Percentiles rank a stretch among this genome's conserved stretches.
phyloP scores from a whole-genome alignment of 2,888 invertebrate species.

The Parnassius smintheus region DNA sequence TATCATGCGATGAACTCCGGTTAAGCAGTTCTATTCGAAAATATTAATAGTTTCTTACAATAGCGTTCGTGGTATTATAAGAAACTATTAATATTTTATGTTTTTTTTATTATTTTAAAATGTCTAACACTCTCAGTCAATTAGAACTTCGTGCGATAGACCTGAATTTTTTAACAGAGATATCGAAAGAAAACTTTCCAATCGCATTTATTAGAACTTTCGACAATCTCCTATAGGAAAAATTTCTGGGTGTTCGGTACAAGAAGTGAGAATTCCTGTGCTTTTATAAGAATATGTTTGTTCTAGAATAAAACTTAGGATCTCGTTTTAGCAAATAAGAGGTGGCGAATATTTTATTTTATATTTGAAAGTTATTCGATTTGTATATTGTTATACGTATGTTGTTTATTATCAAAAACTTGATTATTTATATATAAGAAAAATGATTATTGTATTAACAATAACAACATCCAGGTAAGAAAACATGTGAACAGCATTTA shows the following conservation, averaged over 20 bases:
- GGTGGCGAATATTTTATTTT: constrained; percentile 6
- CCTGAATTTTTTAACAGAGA: constrained; percentile 56
- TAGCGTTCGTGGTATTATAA: no score
- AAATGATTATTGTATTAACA: no score
- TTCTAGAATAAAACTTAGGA: constrained; percentile 13
- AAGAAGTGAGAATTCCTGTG: constrained; percentile 18
- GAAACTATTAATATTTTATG: no score
- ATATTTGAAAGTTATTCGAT: constrained; percentile 1
- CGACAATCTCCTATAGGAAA: constrained; percentile 69
- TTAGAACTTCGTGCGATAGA: constrained; percentile 24
- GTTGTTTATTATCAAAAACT: background rate
- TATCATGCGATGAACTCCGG: no score
- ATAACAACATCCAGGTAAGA: no score
- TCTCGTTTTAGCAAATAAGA: constrained; percentile 6
- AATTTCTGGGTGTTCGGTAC: constrained; percentile 45
- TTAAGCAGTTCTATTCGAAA: no score
- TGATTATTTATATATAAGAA: no score
- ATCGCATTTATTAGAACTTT: constrained; percentile 65
- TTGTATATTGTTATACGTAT: background rate
- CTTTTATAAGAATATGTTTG: constrained; percentile 15
- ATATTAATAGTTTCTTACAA: no score
- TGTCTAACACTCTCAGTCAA: constrained; percentile 20
- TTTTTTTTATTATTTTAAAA: no score
- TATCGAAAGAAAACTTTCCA: constrained; percentile 65
- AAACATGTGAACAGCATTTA: no score